Conservation (phyloP, 2,113 vertebrate genomes). For the Rafetus swinhoei region DNA sequence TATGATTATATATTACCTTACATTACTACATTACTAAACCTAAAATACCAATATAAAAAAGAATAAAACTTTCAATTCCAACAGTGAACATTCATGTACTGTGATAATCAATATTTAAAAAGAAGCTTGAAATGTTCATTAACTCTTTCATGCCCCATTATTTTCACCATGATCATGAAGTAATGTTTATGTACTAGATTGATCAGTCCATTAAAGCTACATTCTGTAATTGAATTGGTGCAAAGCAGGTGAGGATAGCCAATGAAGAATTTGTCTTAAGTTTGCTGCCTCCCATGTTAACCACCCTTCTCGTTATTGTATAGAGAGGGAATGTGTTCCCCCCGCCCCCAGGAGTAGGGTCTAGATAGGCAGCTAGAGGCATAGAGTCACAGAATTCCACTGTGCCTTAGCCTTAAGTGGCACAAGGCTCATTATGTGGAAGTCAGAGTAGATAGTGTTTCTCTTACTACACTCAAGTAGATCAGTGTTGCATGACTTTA, state of each 20-base stretch:
- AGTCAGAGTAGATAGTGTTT: background rate
- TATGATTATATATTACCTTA: too few relatives aligned
- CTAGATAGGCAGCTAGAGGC: background rate
- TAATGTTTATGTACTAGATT: background rate
- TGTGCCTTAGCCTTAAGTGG: background rate
- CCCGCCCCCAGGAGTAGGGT: background rate
- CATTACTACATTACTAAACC: too few relatives aligned
- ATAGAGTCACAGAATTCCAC: background rate
- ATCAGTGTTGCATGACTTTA: background rate
- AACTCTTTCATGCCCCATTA: background rate
- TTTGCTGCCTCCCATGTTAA: background rate
- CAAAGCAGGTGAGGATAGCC: background rate
- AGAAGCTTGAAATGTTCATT: background rate
- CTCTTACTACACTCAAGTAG: background rate
- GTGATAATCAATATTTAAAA: background rate
- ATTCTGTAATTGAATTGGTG: background rate
- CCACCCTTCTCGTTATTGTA: background rate
- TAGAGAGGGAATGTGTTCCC: background rate
- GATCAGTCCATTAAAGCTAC: background rate
- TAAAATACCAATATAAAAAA: too few relatives aligned
- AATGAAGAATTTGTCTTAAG: background rate
- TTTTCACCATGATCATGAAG: background rate
- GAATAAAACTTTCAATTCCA: too few relatives aligned
- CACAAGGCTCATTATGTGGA: background rate
- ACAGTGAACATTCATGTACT: background rate